phyloP scores from a whole-genome alignment of 2,113 vertebrate species.

The Peromyscus leucopus region DNA sequence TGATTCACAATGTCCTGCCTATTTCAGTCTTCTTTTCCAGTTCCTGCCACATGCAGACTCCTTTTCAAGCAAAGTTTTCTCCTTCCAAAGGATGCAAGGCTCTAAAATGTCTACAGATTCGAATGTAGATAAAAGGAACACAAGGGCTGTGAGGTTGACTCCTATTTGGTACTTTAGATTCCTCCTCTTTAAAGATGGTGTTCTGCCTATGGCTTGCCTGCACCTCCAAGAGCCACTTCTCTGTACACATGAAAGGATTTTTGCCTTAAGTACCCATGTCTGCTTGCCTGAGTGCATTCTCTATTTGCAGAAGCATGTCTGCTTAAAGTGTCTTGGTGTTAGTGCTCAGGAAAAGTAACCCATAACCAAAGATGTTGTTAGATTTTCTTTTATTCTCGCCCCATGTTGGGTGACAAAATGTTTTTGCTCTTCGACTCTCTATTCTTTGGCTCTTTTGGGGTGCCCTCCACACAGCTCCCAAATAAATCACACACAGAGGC shows the following conservation, averaged over 20 bases:
- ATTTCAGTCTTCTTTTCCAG: not conserved
- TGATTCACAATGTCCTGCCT: not conserved
- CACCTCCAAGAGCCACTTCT: not conserved
- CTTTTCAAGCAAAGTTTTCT: slow-evolving; percentile 17
- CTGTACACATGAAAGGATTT: not conserved
- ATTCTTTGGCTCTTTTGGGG: too few relatives aligned
- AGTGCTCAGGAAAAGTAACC: not conserved
- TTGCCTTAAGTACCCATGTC: not conserved
- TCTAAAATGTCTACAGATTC: slow-evolving; percentile 2
- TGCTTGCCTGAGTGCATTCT: not conserved
- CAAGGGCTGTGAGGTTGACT: not conserved
- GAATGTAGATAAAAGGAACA: not conserved
- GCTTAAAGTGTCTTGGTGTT: not conserved
- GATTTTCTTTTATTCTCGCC: too few relatives aligned
- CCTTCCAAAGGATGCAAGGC: not conserved
- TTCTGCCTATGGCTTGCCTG: not conserved
- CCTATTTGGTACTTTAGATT: not conserved
- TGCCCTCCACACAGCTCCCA: too few relatives aligned
- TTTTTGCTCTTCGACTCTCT: too few relatives aligned
- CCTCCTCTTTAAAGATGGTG: not conserved
- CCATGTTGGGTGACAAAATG: too few relatives aligned
- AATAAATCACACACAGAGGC: too few relatives aligned
- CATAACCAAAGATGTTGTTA: not conserved
- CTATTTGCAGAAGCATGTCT: not conserved
- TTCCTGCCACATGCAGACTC: not conserved